These are phyloP conservation scores for Gallirallus australis DNA, from an alignment of 2,797 vertebrate genomes.

Conservation along the genomic window DNA sequence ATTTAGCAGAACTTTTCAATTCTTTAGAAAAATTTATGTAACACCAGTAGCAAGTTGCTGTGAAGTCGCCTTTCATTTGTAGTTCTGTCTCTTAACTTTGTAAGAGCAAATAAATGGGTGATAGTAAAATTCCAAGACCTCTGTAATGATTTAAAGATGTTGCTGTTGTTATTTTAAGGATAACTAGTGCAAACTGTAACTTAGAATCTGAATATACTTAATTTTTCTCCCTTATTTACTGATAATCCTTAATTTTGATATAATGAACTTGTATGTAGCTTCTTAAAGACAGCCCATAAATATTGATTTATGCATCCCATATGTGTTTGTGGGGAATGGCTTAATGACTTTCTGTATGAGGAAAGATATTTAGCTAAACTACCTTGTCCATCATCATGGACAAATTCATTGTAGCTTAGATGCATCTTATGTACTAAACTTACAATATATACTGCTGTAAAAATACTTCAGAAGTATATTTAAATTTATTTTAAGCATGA, in stretches of 20 bases:
- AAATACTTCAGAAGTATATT: background rate
- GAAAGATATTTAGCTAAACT: background rate
- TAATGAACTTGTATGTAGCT: background rate
- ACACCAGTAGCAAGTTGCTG: background rate
- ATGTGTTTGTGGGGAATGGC: background rate
- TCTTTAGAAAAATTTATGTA: background rate
- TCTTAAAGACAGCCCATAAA: background rate
- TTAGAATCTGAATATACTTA: background rate
- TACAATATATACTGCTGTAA: background rate
- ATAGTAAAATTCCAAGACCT: background rate
- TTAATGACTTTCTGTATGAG: background rate
- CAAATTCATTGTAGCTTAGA: background rate
- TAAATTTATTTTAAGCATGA: background rate
- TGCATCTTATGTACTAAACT: background rate
- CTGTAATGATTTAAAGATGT: background rate
- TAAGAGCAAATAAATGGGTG: background rate
- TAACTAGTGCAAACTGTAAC: background rate
- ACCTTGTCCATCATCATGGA: background rate
- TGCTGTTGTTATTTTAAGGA: background rate
- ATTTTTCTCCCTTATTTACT: background rate
- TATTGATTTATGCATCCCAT: background rate
- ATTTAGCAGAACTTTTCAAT: background rate
- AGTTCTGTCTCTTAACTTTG: background rate
- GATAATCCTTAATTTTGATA: background rate
- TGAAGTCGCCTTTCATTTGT: background rate